Evolutionary conservation across 2,888 invertebrate species (phyloP), one percentile per base, ranked within the genome.

Genomic region (Coelopa pilipes): DNA sequence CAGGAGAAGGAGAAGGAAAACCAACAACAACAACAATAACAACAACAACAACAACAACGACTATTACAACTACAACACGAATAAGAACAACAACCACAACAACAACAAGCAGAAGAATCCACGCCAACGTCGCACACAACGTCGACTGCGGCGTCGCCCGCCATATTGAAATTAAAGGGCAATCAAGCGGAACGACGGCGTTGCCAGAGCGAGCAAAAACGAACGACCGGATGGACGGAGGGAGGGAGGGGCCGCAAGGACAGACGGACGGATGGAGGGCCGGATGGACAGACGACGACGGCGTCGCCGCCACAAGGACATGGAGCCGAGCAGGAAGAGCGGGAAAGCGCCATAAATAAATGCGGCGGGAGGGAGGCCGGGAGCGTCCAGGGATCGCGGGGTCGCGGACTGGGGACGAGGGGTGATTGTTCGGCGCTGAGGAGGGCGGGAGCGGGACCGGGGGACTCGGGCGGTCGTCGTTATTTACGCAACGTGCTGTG

Each of bases 141-240:
- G 7, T 4, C 34, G 34, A 4, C 34, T 4, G 7, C 34, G 34
- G 2, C 34, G n/a, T n/a, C 53, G 53, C 15, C 10, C 13, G 53
- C 53, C 53, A 53, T 53, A 53, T 53, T 53, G 53, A 53, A 53
- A 53, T 53, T 53, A 53, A 53, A 53, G 53, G 4, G 53, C 53
- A 53, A 53, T 53, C 53, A 53, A 53, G 53, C 10, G 53, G 13
- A 53, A 53, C 53, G 53, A n/a, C 53, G 53, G 53, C 53, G 53
- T 53, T 53, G 53, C 53, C 53, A 53, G 4, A 53, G n/a, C 53
- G n/a, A 53, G n/a, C 53, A 53, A 53, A 34, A 53, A 53, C n/a
- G 53, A n/a, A 53, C 53, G n/a, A 53, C 53, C 15, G n/a, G 53
- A 13, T 11, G n/a, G 53, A 53, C 13, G 34, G 34, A 34, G 34